phyloP scores from a whole-genome alignment of 2,797 vertebrate genomes.

The Urophycis tenuis region DNA sequence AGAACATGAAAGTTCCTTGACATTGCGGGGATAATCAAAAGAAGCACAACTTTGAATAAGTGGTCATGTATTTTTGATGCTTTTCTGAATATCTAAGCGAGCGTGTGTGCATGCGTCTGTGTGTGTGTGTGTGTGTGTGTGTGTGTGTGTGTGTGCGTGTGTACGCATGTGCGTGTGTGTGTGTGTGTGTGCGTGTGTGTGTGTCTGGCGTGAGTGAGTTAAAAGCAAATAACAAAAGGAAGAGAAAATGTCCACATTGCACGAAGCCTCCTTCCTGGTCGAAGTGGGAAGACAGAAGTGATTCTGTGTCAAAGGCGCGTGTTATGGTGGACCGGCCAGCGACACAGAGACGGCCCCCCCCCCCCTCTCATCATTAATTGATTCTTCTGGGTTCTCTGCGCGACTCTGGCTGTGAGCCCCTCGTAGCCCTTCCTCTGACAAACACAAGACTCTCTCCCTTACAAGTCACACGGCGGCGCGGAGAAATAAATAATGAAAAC shows the following conservation, averaged over 20 bases:
- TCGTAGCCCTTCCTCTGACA: slow-evolving; percentile 25
- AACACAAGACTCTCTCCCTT: slow-evolving; percentile 28
- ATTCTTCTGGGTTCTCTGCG: slow-evolving; percentile 74
- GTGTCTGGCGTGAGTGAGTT: slow-evolving; percentile 32
- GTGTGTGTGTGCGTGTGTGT: slow-evolving; percentile 26
- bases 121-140: slow-evolving; percentile 34
- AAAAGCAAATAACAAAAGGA: slow-evolving; percentile 39
- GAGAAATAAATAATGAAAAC: slow-evolving; percentile 12
- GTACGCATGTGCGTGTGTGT: slow-evolving; percentile 30
- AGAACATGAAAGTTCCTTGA: slow-evolving; percentile 28
- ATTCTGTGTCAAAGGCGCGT: slow-evolving; percentile 71
- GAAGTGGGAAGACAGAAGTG: slow-evolving; percentile 67
- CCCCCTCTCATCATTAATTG: slow-evolving; percentile 79
- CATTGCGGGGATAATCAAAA: slow-evolving; percentile 36
- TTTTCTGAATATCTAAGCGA: slow-evolving; percentile 34
- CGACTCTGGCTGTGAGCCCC: slow-evolving; percentile 72
- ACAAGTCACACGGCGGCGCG: slow-evolving; percentile 15
- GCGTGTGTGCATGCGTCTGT: slow-evolving; percentile 33
- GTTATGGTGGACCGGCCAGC: slow-evolving; percentile 70
- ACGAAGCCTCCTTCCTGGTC: slow-evolving; percentile 51
- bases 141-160: slow-evolving; percentile 34
- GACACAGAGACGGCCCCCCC: slow-evolving; percentile 73
- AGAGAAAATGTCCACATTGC: slow-evolving; percentile 26
- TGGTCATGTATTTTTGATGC: slow-evolving; percentile 43
- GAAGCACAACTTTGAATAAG: slow-evolving; percentile 41